Base-by-base conservation (phyloP, 2,113 vertebrate species). In the Dryoscopus gambensis region DNA sequence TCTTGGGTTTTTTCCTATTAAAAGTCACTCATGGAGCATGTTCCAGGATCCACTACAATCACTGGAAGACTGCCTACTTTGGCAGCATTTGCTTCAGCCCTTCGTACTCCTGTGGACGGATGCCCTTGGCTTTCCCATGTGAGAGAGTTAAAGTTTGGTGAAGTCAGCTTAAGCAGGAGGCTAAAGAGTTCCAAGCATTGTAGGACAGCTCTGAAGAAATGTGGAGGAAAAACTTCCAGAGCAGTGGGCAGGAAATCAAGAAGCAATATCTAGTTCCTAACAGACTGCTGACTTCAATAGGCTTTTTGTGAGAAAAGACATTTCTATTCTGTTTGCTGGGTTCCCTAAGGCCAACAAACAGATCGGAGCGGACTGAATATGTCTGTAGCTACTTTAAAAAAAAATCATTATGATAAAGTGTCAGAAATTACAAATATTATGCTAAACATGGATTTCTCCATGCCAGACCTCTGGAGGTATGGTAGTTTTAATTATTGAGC, bases 31-130 rank as follows among this genome's bases (percentile, higher is more conserved):
- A 23, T 1, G 20, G 35, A 81, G 0, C n/a, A 33, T 35, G 27
- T 39, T 80, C 17, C 55, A 84, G n/a, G 28, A 84, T 65, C 15
- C 30, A 35, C 16, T 65, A 24, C 52, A 84, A 56, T 27, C 31
- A 40, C 21, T 65, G 71, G 31, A 92, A 91, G 55, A 39, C 23
- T 63, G 55, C 30, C 71, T 57, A 39, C 27, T 74, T 90, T 49
- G 47, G 18, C 49, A 55, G 28, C 35, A 60, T 13, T 28, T 65
- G 24, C 9, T 76, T 62, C 49, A 78, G 40, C 49, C 39, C 33
- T 80, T 77, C 21, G 10, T 68, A 35, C 0, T 5, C 37, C 1
- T 0, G 0, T 64, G 9, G 33, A 55, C 47, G 35, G 15, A 50
- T 79, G 40, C 3, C 40, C 11, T 59, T 68, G 28, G 14, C 37